These are phyloP conservation scores for Rhinella marina DNA, from an alignment of 2,797 vertebrate species.

Conservation along the genomic window DNA sequence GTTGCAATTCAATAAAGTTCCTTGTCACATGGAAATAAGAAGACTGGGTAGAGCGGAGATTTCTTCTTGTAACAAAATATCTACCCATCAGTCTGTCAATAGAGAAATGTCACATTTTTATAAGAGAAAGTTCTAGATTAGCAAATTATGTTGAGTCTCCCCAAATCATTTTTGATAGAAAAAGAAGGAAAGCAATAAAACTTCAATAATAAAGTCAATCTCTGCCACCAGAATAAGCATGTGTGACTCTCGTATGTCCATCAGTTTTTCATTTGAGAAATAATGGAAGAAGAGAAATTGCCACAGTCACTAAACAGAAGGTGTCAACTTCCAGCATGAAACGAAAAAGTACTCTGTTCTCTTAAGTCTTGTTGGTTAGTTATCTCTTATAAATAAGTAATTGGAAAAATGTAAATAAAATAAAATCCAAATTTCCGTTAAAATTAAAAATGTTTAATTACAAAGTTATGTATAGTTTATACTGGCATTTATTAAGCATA, in stretches of 20 bases:
- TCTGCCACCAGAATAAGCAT: constrained; percentile 54
- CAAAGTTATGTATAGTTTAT: background rate
- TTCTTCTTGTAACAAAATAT: constrained; percentile 36
- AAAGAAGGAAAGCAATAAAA: constrained; percentile 48
- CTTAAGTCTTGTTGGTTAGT: constrained; percentile 6
- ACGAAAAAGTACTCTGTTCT: constrained; percentile 8
- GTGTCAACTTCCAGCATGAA: constrained; percentile 45
- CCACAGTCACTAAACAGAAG: constrained; percentile 49
- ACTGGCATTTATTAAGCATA: background rate
- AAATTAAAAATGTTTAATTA: background rate
- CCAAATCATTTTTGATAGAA: constrained; percentile 48
- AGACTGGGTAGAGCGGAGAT: constrained; percentile 24
- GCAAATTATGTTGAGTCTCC: constrained; percentile 40
- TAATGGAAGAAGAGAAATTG: constrained; percentile 60
- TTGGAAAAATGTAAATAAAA: constrained; percentile 1
- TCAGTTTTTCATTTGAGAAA: constrained; percentile 61
- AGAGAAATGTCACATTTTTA: constrained; percentile 37
- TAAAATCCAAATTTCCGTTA: background rate
- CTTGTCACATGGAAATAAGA: constrained; percentile 16
- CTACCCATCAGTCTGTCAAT: constrained; percentile 43
- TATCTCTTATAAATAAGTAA: constrained; percentile 1
- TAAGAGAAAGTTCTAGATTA: constrained; percentile 43
- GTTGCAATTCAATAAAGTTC: constrained; percentile 23
- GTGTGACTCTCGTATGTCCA: constrained; percentile 60
- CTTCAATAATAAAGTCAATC: constrained; percentile 59